phyloP scores from a whole-genome alignment of 2,888 invertebrate genomes.

The Thymelicus acteon region DNA sequence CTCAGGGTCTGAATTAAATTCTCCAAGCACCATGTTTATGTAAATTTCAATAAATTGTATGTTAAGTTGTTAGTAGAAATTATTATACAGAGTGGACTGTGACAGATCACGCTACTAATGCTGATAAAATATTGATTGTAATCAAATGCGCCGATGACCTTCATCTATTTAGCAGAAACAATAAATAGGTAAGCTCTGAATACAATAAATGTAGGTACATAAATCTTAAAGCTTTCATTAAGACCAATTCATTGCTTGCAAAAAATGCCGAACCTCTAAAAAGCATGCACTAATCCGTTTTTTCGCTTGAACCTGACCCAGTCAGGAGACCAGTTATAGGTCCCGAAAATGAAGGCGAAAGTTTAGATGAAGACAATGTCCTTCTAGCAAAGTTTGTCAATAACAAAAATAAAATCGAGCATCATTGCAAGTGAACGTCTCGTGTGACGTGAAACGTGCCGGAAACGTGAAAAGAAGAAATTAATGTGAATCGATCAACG shows the following conservation, averaged over 20 bases:
- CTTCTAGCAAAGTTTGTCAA: no score
- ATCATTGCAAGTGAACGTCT: no score
- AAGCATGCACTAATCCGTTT: no score
- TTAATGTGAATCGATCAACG: no score
- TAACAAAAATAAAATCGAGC: no score
- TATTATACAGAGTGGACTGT: conserved; percentile 5
- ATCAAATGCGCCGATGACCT: conserved; percentile 8
- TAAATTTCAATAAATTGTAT: neutral
- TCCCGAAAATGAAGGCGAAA: no score
- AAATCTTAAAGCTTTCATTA: conserved; percentile 18
- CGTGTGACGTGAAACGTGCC: no score
- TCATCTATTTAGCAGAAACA: conserved; percentile 19
- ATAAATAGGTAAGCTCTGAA: conserved; percentile 19
- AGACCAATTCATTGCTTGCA: conserved; percentile 32
- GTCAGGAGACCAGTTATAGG: no score
- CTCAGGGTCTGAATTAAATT: neutral
- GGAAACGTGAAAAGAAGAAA: no score
- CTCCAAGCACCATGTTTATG: neutral
- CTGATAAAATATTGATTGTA: neutral
- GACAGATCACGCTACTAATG: conserved; percentile 15
- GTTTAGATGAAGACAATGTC: no score
- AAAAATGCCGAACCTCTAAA: no score
- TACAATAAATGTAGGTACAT: conserved; percentile 10
- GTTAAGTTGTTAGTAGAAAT: conserved; percentile 3
- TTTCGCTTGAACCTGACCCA: no score